Conservation (phyloP, 2,888 invertebrate species). For the Rutpela maculata region DNA sequence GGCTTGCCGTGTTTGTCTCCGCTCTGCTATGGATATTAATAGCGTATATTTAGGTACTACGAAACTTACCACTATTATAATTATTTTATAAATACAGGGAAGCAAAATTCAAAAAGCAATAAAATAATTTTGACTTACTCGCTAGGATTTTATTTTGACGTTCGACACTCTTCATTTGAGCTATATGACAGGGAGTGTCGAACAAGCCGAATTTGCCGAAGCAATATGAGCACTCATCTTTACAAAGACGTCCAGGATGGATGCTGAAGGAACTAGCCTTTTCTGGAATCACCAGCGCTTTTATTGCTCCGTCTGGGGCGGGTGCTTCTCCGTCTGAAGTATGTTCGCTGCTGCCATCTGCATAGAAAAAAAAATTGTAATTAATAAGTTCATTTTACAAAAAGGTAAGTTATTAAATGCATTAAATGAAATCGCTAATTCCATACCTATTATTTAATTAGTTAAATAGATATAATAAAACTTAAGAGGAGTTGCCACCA, state of each 20-base stretch:
- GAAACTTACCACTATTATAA: too few relatives aligned
- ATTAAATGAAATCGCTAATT: background rate
- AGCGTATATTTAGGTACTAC: too few relatives aligned
- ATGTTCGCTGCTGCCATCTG: slow-evolving; percentile 74
- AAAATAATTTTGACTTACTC: slow-evolving; percentile 77
- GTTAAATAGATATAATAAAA: too few relatives aligned
- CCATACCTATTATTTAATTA: background rate
- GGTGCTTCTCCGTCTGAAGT: slow-evolving; percentile 72
- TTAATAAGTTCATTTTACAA: background rate
- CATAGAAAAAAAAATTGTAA: background rate
- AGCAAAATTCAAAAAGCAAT: too few relatives aligned
- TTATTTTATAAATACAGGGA: too few relatives aligned
- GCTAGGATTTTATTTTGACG: slow-evolving; percentile 87
- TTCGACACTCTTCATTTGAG: slow-evolving; percentile 88
- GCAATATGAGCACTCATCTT: slow-evolving; percentile 91
- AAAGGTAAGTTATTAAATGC: background rate
- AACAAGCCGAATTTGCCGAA: slow-evolving; percentile 91
- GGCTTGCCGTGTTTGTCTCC: too few relatives aligned
- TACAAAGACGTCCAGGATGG: slow-evolving; percentile 87
- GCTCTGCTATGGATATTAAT: too few relatives aligned
- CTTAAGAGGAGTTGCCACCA: too few relatives aligned
- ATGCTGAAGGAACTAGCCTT: slow-evolving; percentile 92
- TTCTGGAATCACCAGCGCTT: slow-evolving; percentile 88
- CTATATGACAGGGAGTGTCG: slow-evolving; percentile 91
- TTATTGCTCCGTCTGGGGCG: slow-evolving; percentile 73